Evolutionary conservation across 53 echinoderm and acorn worm genomes (phyloP), one percentile per base, ranked within the genome.

Genomic region (Holothuria leucospilota): DNA sequence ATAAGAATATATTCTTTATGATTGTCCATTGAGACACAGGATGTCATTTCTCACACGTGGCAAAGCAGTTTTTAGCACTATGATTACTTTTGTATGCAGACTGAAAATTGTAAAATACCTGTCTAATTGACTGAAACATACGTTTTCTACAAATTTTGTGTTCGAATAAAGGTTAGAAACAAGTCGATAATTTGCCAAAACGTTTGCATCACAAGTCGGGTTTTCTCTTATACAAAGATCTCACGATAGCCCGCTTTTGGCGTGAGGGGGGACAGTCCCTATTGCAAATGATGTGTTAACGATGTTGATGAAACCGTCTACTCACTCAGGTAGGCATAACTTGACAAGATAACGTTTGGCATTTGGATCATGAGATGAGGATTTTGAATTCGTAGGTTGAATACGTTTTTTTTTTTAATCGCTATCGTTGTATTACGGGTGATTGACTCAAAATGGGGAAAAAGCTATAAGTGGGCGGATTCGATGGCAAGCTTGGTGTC

Each of bases 11-110:
- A 20, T 39, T 13, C 74, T 73, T n/a, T n/a, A n/a, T 73, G 51
- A 73, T 73, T 2, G 74, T 73, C 74, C 42, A 73, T 73, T 4
- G 74, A 15, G 15, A 73, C 74, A n/a, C 20, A 73, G 49, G 41
- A 49, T 73, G 7, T 40, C 40, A 40, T 40, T 40, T n/a, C n/a
- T n/a, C 40, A 5, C 40, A 40, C 4, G 40, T 40, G 40, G 4
- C 4, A 40, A 40, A 40, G 40, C 40, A 4, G 40, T 7, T 40
- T n/a, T 40, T 7, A 40, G 40, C 7, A 40, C 40, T 40, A 40
- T 40, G 4, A 40, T 40, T 40, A 5, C 40, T 7, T n/a, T 40
- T 40, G 7, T 40, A 40, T 40, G 40, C 40, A 40, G 40, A 40
- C 40, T 40, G 40, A 40, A 40, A 40, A 5, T 40, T 40, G 40